phyloP scores from a whole-genome alignment of 2,113 vertebrate genomes.

The Syrmaticus mikado region DNA sequence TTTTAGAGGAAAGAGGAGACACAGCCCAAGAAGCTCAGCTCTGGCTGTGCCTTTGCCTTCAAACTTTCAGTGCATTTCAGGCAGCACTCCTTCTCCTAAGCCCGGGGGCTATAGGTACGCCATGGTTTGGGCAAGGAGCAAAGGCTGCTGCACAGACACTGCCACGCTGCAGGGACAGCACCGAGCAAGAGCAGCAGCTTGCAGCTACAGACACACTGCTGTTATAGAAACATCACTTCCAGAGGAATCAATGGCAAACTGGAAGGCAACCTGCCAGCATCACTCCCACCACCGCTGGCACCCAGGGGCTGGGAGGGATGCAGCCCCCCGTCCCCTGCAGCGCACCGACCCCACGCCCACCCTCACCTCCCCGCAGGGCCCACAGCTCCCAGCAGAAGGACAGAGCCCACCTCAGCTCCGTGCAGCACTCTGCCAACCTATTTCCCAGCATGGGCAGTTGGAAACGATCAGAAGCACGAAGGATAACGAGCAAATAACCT shows the following conservation, averaged over 20 bases:
- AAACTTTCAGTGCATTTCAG: not conserved
- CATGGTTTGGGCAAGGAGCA: not conserved
- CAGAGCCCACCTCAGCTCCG: not conserved
- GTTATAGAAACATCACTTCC: not conserved
- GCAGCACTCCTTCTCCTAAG: not conserved
- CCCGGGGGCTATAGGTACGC: rapidly evolving
- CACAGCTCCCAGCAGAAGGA: rapidly evolving
- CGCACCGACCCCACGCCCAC: not conserved
- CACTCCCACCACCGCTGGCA: rapidly evolving
- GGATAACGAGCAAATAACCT: conserved; percentile 53
- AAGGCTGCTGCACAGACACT: not conserved
- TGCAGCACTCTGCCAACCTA: not conserved
- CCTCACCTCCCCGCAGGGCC: not conserved
- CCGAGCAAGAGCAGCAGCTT: not conserved
- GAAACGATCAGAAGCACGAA: conserved; percentile 11
- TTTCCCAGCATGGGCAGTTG: not conserved
- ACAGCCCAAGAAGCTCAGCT: not conserved
- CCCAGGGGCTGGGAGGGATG: rapidly evolving
- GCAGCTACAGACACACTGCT: not conserved
- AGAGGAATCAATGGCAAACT: not conserved
- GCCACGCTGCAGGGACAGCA: not conserved
- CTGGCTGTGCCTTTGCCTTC: not conserved
- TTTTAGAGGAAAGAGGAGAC: not conserved
- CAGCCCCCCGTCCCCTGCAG: rapidly evolving
- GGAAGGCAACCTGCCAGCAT: rapidly evolving